Base-by-base conservation (phyloP, 2,113 vertebrate genomes). In the Acanthisitta chloris region DNA sequence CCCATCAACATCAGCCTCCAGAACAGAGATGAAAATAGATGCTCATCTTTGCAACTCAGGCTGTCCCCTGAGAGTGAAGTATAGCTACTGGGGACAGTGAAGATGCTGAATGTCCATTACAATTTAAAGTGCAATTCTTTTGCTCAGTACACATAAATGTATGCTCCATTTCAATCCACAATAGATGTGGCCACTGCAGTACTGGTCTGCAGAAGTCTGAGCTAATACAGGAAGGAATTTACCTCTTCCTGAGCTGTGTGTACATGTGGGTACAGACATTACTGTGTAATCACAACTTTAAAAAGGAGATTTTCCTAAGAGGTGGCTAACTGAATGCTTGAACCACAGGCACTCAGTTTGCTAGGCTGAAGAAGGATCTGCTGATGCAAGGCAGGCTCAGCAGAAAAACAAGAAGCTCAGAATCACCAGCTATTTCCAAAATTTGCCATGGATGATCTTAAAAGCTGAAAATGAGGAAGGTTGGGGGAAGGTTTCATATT, bases 331-430 rank as follows among this genome's bases (percentile, higher is more conserved):
- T 52, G 21, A 49, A 0, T 29, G 24, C 10, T 48, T 94, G 58
- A 65, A 80, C 51, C 0, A 0, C 8, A 40, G 5, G 2, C 42
- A 28, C 23, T 46, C 10, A 17, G 8, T 55, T 76, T 91, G 6
- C 19, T 40, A 48, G 55, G 9, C 33, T 59, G 38, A 70, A 57
- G 17, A 36, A 70, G 10, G 6, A 7, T 48, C 48, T 65, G 24
- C 9, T 81, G 31, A 26, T 21, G 7, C 8, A 86, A 69, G 45
- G 18, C 23, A 45, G 17, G 33, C 4, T 66, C 72, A 74, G 52
- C 14, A 64, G 55, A 77, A 57, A 61, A 34, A 4, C 2, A 2
- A 2, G 8, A 33, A 31, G 20, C 26, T 58, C 36, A 49, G 38
- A 79, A 62, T 55, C 29, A 58, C 7, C 10, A n/a, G 8, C 5